Base-by-base conservation (phyloP, 2,797 vertebrate species). In the Thaleichthys pacificus region DNA sequence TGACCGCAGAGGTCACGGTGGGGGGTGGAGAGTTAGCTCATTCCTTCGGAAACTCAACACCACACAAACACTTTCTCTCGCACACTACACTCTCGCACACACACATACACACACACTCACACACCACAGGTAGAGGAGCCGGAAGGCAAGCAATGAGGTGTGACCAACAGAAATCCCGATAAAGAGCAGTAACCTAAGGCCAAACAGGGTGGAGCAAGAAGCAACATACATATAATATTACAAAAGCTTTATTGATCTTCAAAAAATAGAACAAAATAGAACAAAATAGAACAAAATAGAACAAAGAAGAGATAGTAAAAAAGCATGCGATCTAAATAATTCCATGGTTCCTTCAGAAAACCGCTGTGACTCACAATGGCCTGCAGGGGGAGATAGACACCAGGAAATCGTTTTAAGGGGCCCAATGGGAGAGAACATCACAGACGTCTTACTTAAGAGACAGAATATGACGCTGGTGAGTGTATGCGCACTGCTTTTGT, bases 11-110 rank as follows among this genome's bases (percentile, higher is more conserved):
- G 66, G 72, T 70, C 28, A 61, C 30, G 54, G 66, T 35, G 8
- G 30, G 56, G 72, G 68, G 75, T 69, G 72, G 67, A 74, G 73
- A 56, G 77, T 80, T 79, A 76, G 71, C 73, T 72, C 72, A 51
- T 51, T 15, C 15, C 66, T 80, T 60, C 57, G 12, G 80, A 81
- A 85, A 85, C 75, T 64, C 62, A 75, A 82, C 61, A 78, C 72
- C 63, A 22, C 21, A 47, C 35, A 60, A 17, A 42, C 35, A 66
- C n/a, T n/a, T 21, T n/a, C 26, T 15, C 26, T 14, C 28, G 12
- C 24, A 19, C 24, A 19, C 24, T 8, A 60, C 57, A 11, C 26
- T 15, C 26, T 14, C 28, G 12, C 24, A 15, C 26, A 19, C 24
- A 61, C 5, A 6, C 26, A 61, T 14, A 61, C 22, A 28, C 60